Evolutionary conservation across 2,113 vertebrate species (phyloP), one percentile per base, ranked within the genome.

Genomic region (Scophthalmus maximus): DNA sequence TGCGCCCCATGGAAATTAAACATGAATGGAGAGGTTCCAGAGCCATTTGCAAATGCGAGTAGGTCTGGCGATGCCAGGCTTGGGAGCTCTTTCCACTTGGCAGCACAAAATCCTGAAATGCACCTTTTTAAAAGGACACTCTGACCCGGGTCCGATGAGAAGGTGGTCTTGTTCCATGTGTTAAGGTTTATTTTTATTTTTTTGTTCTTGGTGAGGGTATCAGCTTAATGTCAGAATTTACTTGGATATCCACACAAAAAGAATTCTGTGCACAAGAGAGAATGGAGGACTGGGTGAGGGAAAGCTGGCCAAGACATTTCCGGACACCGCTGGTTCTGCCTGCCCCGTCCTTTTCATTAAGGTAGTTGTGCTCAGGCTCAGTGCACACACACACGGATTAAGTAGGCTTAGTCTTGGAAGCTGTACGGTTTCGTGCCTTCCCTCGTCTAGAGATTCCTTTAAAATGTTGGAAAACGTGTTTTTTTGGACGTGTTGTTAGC

Each of bases 381-480:
- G 51, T 60, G 55, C 71, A 62, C 67, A 71, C 58, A 64, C 42
- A 78, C 64, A 67, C 18, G 78, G 78, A 88, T 86, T 86, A 84
- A 72, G 50, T 27, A 59, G 78, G 79, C 68, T 91, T 91, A 83
- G 84, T 76, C 72, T 52, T 52, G 59, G 72, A 73, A 78, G 77
- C 69, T 71, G 66, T 17, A 27, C 14, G 30, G 66, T 61, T 49
- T 23, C 49, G 58, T 42, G 63, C 40, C 67, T 68, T 67, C 20
- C 20, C 58, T 74, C 66, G 55, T 84, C 44, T 30, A 29, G 23
- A 75, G 65, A 17, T 52, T 73, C 8, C 49, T 82, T 64, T 26
- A 57, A n/a, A n/a, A n/a, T 55, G 20, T 51, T 38, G 32, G 23
- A 34, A n/a, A 14, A 25, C n/a, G 4, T 62, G 22, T 76, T 51